Evolutionary conservation across 2,888 invertebrate species (phyloP).

Genomic region (Standfussiana lucernea): DNA sequence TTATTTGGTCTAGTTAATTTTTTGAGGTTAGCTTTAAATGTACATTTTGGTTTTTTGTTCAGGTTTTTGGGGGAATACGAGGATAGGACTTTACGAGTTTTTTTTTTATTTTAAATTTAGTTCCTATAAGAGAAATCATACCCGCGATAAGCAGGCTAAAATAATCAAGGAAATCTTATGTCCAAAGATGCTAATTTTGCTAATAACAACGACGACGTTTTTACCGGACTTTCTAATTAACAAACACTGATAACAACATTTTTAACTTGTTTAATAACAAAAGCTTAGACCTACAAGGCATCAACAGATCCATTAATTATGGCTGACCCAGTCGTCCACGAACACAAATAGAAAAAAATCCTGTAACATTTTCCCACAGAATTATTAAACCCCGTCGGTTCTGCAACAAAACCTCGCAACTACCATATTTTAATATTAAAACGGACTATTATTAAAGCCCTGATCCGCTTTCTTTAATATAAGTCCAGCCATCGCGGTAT

Average conservation of each 20-base stretch:
- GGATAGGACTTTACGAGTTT: neutral
- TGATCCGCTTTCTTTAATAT: constrained; percentile 62
- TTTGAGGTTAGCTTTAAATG: constrained; percentile 20
- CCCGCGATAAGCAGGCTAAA: too few species aligned
- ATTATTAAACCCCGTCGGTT: constrained; percentile 40
- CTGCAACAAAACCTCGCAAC: constrained; percentile 46
- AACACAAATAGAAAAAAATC: constrained; percentile 27
- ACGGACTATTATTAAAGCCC: constrained; percentile 58
- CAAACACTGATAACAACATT: neutral
- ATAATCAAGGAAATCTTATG: neutral
- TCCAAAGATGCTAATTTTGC: neutral
- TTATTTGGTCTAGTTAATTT: constrained; percentile 31
- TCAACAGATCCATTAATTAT: constrained; percentile 22
- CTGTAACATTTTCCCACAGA: constrained; percentile 30
- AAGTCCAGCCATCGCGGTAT: constrained; percentile 51
- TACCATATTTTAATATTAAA: constrained; percentile 61
- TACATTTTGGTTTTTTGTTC: too few species aligned
- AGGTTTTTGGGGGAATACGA: neutral
- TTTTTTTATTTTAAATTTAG: too few species aligned
- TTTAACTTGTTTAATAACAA: neutral
- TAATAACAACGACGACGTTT: neutral
- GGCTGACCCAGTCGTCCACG: neutral
- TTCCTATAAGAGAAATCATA: too few species aligned
- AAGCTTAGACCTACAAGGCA: neutral
- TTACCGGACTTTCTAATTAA: neutral